These are phyloP conservation scores for Microctonus brassicae DNA, from an alignment of 2,888 invertebrate species.

Conservation along the genomic window DNA sequence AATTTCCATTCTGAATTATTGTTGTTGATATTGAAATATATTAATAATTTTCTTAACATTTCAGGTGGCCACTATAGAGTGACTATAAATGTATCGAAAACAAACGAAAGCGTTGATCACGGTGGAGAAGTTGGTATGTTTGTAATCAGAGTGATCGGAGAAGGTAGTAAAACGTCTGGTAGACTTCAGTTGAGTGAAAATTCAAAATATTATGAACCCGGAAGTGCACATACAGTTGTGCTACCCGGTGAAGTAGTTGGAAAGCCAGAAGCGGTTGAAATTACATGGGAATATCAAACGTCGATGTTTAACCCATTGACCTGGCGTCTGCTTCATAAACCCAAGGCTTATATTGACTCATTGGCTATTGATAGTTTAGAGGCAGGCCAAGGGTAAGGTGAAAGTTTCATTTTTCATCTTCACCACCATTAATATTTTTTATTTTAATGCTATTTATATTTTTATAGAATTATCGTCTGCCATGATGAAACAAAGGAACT, in stretches of 20 bases:
- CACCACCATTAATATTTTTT: not conserved
- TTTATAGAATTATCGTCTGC: constrained; percentile 79
- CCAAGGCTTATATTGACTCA: constrained; percentile 81
- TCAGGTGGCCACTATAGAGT: constrained; percentile 85
- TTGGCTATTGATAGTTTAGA: constrained; percentile 82
- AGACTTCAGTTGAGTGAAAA: constrained; percentile 73
- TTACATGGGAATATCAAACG: constrained; percentile 85
- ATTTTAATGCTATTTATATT: constrained; percentile 37
- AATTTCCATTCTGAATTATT: not conserved
- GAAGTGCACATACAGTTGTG: constrained; percentile 77
- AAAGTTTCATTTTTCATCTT: not conserved
- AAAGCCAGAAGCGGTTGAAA: constrained; percentile 77
- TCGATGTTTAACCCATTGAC: constrained; percentile 86
- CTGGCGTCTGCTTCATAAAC: constrained; percentile 82
- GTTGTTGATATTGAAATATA: not conserved
- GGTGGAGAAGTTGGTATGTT: constrained; percentile 86
- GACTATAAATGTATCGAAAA: constrained; percentile 80
- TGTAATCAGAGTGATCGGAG: constrained; percentile 77
- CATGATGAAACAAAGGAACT: constrained; percentile 77
- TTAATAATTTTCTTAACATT: constrained; percentile 52
- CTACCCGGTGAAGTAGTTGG: constrained; percentile 79
- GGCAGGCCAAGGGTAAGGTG: constrained; percentile 75
- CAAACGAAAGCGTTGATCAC: constrained; percentile 78
- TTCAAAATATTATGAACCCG: constrained; percentile 80
- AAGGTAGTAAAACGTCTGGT: constrained; percentile 74